Evolutionary conservation across 2,888 invertebrate genomes (phyloP), one percentile per base, ranked within the genome.

Genomic region (Stenolophus ochropezus): DNA sequence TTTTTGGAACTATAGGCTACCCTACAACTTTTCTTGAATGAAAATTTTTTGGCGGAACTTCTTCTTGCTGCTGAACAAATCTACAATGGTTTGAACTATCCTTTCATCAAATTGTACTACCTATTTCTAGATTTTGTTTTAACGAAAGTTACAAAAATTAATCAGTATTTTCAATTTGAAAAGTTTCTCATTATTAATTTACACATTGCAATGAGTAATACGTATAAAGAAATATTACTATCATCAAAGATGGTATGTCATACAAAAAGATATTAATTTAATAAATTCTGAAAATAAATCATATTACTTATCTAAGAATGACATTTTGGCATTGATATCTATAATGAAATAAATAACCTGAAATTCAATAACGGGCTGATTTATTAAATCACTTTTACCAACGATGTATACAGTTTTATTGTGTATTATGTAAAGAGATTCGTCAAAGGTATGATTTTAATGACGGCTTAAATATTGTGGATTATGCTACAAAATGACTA

Each of bases 1-100:
- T 83, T 87, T 5, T 25, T 86, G 6, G 85, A 86, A 76, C 86
- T 86, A 80, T 86, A 86, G 85, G 83, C 85, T 51, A 84, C 86
- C 14, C 74, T 86, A 27, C 47, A 53, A 58, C 27, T 83, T n/a
- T 86, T 83, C 81, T 86, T 86, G 79, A 83, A 82, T 21, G 77
- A 83, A 4, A 82, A 84, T 27, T 77, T 76, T 8, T 78, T 84
- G 47, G 51, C 49, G 14, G 82, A 74, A 25, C 61, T 58, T 14
- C 33, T 84, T 21, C 16, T 82, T 20, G 20, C 83, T 25, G 83
- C 65, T 11, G 83, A 84, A 71, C 21, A 79, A 14, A 83, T 84
- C 21, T 69, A 81, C 14, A 47, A 47, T 0, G 18, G 51, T 11
- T 73, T 85, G 16, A 77, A 83, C 14, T 77, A 83, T 82, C 83